Evolutionary conservation across 2,888 invertebrate species (phyloP).

Genomic region (Polymixis lichenea): DNA sequence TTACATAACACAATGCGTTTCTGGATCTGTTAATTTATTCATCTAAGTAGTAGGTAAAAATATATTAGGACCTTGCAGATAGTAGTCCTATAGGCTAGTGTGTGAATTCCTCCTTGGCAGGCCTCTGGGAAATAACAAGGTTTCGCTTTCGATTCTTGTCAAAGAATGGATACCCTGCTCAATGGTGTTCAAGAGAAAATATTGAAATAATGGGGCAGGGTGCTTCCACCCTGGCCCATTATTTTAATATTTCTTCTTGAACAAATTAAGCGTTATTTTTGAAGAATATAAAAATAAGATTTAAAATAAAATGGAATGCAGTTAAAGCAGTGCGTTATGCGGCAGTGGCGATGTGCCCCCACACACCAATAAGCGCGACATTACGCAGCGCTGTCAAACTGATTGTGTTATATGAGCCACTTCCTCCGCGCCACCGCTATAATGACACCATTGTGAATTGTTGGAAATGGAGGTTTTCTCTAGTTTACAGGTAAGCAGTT

Average conservation of each 20-base stretch:
- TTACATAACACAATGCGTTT: neutral
- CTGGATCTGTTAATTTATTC: neutral
- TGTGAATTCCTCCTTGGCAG: neutral
- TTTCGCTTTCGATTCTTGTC: neutral
- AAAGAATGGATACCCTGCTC: neutral
- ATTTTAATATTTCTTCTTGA: too few relatives aligned
- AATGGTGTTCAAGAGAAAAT: neutral
- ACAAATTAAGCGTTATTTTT: neutral
- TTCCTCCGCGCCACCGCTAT: slow-evolving; percentile 23
- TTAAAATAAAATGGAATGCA: slow-evolving; percentile 14
- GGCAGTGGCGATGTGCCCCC: slow-evolving; percentile 30
- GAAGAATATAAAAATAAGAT: neutral
- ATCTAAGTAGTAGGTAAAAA: neutral
- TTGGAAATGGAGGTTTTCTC: neutral
- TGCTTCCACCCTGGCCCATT: neutral
- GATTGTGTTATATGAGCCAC: slow-evolving; percentile 62
- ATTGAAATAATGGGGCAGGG: neutral
- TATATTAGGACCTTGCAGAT: neutral
- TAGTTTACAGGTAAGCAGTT: slow-evolving; percentile 33
- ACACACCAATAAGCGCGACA: slow-evolving; percentile 38
- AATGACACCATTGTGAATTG: slow-evolving; percentile 17
- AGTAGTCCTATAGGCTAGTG: too few relatives aligned
- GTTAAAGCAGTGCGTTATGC: slow-evolving; percentile 16
- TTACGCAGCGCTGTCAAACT: slow-evolving; percentile 48
- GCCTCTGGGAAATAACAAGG: too few relatives aligned